These are phyloP conservation scores for Girardinichthys multiradiatus DNA, from an alignment of 2,113 vertebrate species.

Conservation along the genomic window DNA sequence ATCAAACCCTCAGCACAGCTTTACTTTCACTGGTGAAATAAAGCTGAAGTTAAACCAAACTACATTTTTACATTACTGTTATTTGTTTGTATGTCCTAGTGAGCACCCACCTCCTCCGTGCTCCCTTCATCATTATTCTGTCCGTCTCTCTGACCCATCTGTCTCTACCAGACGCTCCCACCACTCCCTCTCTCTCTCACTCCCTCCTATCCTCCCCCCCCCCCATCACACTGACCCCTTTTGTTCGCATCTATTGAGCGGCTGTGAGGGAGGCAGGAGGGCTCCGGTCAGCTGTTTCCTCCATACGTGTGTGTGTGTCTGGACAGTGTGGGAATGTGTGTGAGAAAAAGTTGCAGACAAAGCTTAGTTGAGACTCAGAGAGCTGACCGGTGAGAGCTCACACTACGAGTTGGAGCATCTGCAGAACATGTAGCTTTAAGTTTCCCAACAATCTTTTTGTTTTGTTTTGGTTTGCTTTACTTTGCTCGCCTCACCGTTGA, in stretches of 20 bases:
- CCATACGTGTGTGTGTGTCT: conserved; percentile 26
- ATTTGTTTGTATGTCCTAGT: neutral
- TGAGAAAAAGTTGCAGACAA: conserved; percentile 63
- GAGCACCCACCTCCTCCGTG: neutral
- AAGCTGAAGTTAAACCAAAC: too few species aligned
- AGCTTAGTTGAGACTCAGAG: conserved; percentile 37
- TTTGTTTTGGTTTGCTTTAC: neutral
- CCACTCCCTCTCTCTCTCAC: conserved; percentile 11
- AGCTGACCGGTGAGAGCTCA: conserved; percentile 43
- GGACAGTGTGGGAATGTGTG: conserved; percentile 61
- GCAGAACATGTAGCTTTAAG: conserved; percentile 38
- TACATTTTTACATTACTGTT: too few species aligned
- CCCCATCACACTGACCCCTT: conserved; percentile 57
- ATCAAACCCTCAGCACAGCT: too few species aligned
- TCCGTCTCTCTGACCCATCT: conserved; percentile 67
- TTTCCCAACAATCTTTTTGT: neutral
- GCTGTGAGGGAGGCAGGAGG: neutral
- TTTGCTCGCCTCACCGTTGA: neutral
- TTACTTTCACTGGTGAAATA: too few species aligned
- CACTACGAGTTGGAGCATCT: conserved; percentile 18
- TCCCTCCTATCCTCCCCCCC: conserved; percentile 26
- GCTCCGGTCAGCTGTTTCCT: conserved; percentile 71
- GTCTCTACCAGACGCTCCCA: conserved; percentile 68
- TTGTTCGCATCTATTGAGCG: conserved; percentile 63
- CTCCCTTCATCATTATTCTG: conserved; percentile 61